Evolutionary conservation across 1,140 invertebrate genomes (phyloP), one percentile per base, ranked within the genome.

Genomic region (Conus betulinus): DNA sequence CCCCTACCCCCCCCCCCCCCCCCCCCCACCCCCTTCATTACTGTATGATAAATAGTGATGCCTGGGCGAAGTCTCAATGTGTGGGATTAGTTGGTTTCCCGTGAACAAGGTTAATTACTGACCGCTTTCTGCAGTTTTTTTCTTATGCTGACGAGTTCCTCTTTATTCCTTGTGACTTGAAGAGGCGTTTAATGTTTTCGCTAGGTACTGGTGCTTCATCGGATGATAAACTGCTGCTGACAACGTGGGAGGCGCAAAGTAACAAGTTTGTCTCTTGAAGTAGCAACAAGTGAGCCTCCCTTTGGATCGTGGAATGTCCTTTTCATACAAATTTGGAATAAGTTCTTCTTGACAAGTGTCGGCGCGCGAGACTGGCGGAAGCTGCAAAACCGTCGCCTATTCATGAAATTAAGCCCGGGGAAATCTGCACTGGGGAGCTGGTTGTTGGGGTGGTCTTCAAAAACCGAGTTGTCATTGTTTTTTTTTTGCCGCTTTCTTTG

Each of bases 291-390:
- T 57, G 55, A 85, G 11, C n/a, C 60, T 6, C 84, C 20, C 60
- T 67, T 60, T 57, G 39, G 27, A 13, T 85, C 67, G 84, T 27
- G 60, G 17, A 25, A 57, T 85, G 71, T 85, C 84, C 84, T 63
- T 85, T 85, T 85, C 63, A 85, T 85, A 85, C 67, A 85, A 85
- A 57, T 85, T 85, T 57, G 57, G 84, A 85, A 85, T 85, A 60
- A 85, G 57, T 57, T 39, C 27, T 13, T 23, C 55, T 39, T 71
- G 67, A 17, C 0, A 6, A n/a, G 17, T 17, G n/a, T 5, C 25
- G 60, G 67, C 20, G 67, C 20, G 84, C 57, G 60, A 27, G 60
- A 27, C 23, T 17, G 84, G 23, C 27, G 5, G 84, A 85, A 85
- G 84, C 60, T 63, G 84, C 55, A 85, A 85, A 85, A 85, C 55